Evolutionary conservation across 2,113 vertebrate genomes (phyloP), one percentile per base, ranked within the genome.

Genomic region (Hippoglossus stenolepis): DNA sequence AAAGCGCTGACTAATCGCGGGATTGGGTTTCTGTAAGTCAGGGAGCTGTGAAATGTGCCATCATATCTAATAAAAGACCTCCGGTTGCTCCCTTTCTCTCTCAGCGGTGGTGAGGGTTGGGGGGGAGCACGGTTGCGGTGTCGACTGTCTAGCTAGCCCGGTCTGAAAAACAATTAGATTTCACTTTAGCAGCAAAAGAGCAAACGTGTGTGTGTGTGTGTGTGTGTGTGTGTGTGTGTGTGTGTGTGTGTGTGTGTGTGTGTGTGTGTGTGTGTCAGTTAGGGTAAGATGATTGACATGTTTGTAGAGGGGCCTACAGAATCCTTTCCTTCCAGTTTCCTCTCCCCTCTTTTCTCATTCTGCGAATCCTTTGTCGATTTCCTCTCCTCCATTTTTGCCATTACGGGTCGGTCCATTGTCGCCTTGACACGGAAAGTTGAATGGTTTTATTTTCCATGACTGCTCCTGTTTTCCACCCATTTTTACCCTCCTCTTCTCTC

Each of bases 31-130:
- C 89, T 92, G 91, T 94, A 92, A 92, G 86, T 94, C 89, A 93
- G 71, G 73, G 90, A 95, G 83, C 90, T 95, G 87, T 95, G 93
- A 95, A 95, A 93, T 92, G 81, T 85, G 85, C 85, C 91, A 94
- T 93, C 90, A 93, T 95, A 92, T 94, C 92, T 94, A 94, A 95
- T 95, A 93, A 94, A 94, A 94, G 92, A 93, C 88, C 87, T 91
- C 90, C 87, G 85, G 79, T 93, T 86, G 87, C 88, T 90, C 86
- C 89, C 84, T 84, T 85, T 88, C 83, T 92, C 79, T 90, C 82
- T 81, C 87, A 80, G 81, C 70, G 15, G 66, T 89, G 75, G 68
- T 79, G 86, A 79, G 79, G 73, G 77, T 81, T 85, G 60, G 43
- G 69, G 61, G 72, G 54, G 66, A 3, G 54, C 57, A n/a, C 5